Evolutionary conservation across 2,113 vertebrate genomes (phyloP), one percentile per base, ranked within the genome.

Genomic region (Penelope pileata): DNA sequence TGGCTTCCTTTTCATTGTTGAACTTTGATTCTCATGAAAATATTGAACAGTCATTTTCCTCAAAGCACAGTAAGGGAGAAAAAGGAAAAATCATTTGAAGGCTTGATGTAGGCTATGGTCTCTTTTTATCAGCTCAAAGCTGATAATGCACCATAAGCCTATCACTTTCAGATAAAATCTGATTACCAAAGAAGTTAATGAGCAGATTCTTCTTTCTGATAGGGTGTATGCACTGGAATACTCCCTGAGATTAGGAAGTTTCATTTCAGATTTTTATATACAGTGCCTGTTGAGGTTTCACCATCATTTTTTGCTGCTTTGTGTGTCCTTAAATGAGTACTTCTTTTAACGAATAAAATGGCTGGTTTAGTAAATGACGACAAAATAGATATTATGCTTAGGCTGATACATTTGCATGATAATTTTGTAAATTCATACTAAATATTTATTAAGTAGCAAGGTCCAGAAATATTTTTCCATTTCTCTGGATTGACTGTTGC

Each of bases 11-110:
- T 58, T 92, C 43, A 80, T n/a, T n/a, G 54, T 40, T 86, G 47
- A 90, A 83, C 89, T 64, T 73, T 91, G 26, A 88, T 66, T 63
- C 58, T 86, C 16, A 86, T 60, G 90, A 54, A 67, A 92, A 88
- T 62, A 69, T 38, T 32, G 66, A 78, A 73, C 26, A 77, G 36
- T 6, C 0, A 0, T 80, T 87, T 87, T 54, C 59, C 74, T 86
- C 51, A 26, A 74, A 83, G 9, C 43, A 27, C 21, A 80, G 30
- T 30, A 88, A 86, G 5, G 19, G 47, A 83, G 8, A 50, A 87
- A 74, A 84, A 89, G 19, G 21, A 64, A 66, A 34, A 2, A 29
- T 1, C 16, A 43, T 66, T 73, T 56, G 34, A 63, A 27, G 70
- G 13, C 9, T 63, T 90, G 42, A 24, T 59, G 32, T 34, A 66